phyloP scores from a whole-genome alignment of 1,140 invertebrate species.

The Heliconius hewitsoni region DNA sequence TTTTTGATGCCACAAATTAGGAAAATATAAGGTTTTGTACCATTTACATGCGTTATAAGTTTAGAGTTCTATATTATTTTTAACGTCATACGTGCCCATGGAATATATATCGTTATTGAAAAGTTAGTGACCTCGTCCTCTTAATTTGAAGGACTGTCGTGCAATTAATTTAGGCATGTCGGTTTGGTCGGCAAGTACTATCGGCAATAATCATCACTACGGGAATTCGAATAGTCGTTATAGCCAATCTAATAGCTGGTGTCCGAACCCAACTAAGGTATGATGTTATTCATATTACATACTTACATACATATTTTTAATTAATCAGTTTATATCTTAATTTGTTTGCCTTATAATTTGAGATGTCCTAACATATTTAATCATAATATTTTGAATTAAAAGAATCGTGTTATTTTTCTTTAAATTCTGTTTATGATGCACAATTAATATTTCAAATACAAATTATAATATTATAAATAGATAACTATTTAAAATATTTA shows the following conservation, averaged over 20 bases:
- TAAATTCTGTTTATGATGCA: conserved; percentile 5
- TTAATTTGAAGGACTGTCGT: conserved; percentile 61
- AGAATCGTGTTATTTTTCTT: neutral
- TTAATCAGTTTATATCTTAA: neutral
- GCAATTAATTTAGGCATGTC: conserved; percentile 78
- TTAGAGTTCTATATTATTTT: neutral
- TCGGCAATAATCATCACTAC: conserved; percentile 72
- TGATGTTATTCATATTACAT: conserved; percentile 36
- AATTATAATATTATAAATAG: no score
- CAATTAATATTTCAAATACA: neutral
- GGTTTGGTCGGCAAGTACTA: conserved; percentile 79
- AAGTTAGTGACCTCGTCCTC: conserved; percentile 61
- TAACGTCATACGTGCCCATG: conserved; percentile 8
- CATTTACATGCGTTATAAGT: neutral
- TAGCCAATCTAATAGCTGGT: conserved; percentile 70
- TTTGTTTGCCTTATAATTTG: conserved; percentile 12
- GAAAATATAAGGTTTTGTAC: neutral
- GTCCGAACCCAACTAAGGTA: conserved; percentile 75
- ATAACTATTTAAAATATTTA: conserved; percentile 34
- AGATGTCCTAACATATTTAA: conserved; percentile 6
- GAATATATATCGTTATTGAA: conserved; percentile 26
- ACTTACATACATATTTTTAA: neutral
- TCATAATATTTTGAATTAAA: neutral
- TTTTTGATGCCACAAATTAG: conserved; percentile 23
- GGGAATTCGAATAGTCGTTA: conserved; percentile 64